Percentiles rank a stretch among this genome's conserved stretches.
These are phyloP conservation scores for Nephrotoma guestfalica DNA, from an alignment of 2,888 invertebrate genomes.

Conservation along the genomic window DNA sequence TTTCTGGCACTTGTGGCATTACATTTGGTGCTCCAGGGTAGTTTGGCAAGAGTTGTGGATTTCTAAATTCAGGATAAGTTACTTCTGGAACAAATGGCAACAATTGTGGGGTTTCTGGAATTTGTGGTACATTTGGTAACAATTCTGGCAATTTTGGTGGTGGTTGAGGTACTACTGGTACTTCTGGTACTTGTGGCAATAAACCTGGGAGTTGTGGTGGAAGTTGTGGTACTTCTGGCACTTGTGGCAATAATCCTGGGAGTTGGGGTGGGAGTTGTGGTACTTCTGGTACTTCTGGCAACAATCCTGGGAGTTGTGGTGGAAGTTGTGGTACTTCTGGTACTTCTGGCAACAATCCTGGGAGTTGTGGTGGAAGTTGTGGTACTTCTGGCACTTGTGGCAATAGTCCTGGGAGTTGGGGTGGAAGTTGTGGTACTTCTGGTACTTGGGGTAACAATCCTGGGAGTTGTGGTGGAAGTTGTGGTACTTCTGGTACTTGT, in stretches of 20 bases:
- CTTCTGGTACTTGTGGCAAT: too few relatives aligned
- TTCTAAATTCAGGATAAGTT: not conserved
- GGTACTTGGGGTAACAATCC: not conserved
- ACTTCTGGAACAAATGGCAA: too few relatives aligned
- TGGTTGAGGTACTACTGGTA: not conserved
- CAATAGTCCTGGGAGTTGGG: not conserved
- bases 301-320: not conserved
- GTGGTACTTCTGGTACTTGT: not conserved
- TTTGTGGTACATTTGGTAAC: not conserved
- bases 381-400: not conserved
- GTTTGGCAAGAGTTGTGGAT: not conserved
- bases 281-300: not conserved
- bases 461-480: not conserved
- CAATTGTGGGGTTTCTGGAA: not conserved
- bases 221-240: not conserved
- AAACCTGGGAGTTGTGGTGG: not conserved
- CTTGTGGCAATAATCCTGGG: not conserved
- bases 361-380: not conserved
- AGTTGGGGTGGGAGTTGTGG: too few relatives aligned
- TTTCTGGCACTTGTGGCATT: not conserved
- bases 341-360: not conserved
- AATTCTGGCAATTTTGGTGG: not conserved
- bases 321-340: not conserved
- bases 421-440: not conserved
- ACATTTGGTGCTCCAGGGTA: not conserved